phyloP scores from a whole-genome alignment of 2,888 invertebrate species.

The Zele albiditarsus region DNA sequence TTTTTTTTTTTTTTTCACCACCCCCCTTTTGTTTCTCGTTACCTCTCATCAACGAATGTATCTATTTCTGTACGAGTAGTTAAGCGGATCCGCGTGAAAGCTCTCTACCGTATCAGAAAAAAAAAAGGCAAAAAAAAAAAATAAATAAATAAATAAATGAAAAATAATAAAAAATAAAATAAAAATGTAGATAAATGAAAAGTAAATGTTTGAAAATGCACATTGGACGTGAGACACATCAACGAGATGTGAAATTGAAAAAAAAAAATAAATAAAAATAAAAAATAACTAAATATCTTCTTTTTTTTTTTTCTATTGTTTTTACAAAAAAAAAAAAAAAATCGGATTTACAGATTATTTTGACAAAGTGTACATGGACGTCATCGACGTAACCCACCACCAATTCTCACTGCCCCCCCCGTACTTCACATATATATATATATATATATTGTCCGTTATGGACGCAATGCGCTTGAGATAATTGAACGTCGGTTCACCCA shows the following conservation, averaged over 20 bases:
- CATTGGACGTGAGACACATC: background rate
- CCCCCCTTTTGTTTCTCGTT: slow-evolving; percentile 18
- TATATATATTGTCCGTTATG: slow-evolving; percentile 10
- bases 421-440: background rate
- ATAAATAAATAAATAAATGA: background rate
- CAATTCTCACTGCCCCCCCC: background rate
- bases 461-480: slow-evolving; percentile 47
- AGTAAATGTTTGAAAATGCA: slow-evolving; percentile 58
- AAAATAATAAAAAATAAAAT: slow-evolving; percentile 3
- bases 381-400: background rate
- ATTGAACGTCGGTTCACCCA: slow-evolving; percentile 50
- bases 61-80: background rate
- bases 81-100: slow-evolving; percentile 1
- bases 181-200: slow-evolving; percentile 60
- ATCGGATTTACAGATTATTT: slow-evolving; percentile 20
- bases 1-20: background rate
- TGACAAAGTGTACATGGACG: background rate
- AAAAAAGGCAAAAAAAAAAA: background rate
- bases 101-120: background rate
- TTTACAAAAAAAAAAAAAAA: slow-evolving; percentile 29
- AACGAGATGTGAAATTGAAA: background rate
- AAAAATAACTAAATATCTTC: background rate
- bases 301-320: background rate
- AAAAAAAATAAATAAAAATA: background rate
- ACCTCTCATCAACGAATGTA: background rate